These are phyloP conservation scores for Acipenser transmontanus DNA, from an alignment of 2,797 vertebrate genomes.

Conservation along the genomic window DNA sequence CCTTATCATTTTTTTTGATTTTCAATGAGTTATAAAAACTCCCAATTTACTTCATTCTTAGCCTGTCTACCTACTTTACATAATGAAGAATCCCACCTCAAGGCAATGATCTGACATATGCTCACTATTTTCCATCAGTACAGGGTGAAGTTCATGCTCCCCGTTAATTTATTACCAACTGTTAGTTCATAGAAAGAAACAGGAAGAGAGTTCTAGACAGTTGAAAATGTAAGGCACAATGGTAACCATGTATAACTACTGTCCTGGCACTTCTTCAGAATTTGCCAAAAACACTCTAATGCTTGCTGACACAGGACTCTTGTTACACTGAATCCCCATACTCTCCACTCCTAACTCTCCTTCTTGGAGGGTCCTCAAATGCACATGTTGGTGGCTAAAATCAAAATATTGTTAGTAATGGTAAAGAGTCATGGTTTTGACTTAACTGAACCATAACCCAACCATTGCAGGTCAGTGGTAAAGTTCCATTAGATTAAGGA, in stretches of 20 bases:
- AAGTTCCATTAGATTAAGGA: conserved; percentile 26
- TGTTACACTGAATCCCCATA: too few species aligned
- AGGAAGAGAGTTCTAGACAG: not conserved
- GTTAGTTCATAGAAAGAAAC: not conserved
- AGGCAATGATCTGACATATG: conserved; percentile 11
- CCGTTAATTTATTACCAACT: conserved; percentile 12
- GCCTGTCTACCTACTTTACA: conserved; percentile 3
- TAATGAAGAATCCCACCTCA: conserved; percentile 5
- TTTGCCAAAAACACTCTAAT: not conserved
- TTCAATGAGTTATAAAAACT: conserved; percentile 6
- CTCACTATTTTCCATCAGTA: not conserved
- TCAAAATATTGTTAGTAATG: not conserved
- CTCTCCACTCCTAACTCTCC: too few species aligned
- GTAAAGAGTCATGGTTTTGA: conserved; percentile 37
- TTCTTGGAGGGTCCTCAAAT: too few species aligned
- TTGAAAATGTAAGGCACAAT: not conserved
- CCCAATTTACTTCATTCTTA: conserved; percentile 8
- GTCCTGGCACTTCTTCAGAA: not conserved
- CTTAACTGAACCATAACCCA: conserved; percentile 46
- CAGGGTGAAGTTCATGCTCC: conserved; percentile 4
- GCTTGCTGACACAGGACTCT: too few species aligned
- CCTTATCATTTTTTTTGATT: conserved; percentile 9
- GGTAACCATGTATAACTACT: not conserved
- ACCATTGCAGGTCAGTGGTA: conserved; percentile 42
- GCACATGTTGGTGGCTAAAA: not conserved